phyloP scores from a whole-genome alignment of 2,113 vertebrate genomes.

The Dasyprocta punctata region DNA sequence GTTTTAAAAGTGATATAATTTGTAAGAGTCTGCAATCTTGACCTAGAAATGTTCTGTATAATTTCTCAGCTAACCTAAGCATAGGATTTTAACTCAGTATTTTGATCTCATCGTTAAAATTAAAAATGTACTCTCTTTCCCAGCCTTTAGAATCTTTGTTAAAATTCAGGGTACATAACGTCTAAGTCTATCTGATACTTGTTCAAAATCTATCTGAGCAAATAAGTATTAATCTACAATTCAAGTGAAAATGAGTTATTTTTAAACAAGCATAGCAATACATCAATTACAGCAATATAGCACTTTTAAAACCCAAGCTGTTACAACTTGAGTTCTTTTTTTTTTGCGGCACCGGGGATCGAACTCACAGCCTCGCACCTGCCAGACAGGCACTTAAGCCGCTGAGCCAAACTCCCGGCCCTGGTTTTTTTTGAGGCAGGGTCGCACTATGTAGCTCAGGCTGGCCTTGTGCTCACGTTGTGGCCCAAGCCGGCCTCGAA shows the following conservation, averaged over 20 bases:
- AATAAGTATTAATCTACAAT: constrained; percentile 42
- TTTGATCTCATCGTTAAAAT: constrained; percentile 20
- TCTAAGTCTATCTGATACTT: constrained; percentile 2
- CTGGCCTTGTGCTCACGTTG: too few species aligned
- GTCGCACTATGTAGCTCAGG: too few species aligned
- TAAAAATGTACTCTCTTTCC: background rate
- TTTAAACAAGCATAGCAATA: background rate
- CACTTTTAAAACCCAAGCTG: constrained; percentile 46
- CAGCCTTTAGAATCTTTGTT: constrained; percentile 5
- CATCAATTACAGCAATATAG: background rate
- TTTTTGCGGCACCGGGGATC: too few species aligned
- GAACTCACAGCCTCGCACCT: too few species aligned
- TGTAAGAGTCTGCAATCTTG: background rate
- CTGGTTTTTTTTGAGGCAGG: too few species aligned
- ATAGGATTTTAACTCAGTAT: constrained; percentile 15
- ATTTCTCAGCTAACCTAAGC: background rate
- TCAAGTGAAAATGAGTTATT: constrained; percentile 28
- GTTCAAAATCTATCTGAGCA: constrained; percentile 32
- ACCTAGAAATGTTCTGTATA: background rate
- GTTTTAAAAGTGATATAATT: background rate
- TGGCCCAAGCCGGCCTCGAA: too few species aligned
- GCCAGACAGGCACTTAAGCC: too few species aligned
- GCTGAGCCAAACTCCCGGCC: too few species aligned
- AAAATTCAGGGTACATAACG: constrained; percentile 42
- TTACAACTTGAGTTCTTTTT: constrained; percentile 17